These are phyloP conservation scores for Scaptomyza graminum DNA, from an alignment of 1,140 invertebrate species.

Conservation along the genomic window DNA sequence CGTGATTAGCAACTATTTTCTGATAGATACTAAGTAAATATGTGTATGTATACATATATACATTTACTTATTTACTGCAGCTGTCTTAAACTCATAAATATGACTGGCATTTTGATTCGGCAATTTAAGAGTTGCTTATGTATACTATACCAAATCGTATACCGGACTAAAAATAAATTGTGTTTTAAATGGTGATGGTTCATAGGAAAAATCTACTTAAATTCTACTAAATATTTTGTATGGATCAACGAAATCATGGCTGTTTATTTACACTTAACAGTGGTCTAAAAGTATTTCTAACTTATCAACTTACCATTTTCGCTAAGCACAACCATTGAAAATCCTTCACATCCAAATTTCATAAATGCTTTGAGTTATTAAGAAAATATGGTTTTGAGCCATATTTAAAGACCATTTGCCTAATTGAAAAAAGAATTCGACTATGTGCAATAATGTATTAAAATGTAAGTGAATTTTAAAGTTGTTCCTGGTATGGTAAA, in stretches of 20 bases:
- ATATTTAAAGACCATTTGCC: conserved; percentile 46
- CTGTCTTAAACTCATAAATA: conserved; percentile 46
- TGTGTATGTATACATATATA: conserved; percentile 33
- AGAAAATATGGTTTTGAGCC: conserved; percentile 9
- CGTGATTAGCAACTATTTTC: conserved; percentile 76
- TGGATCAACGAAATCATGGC: too few relatives aligned
- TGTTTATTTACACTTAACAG: too few relatives aligned
- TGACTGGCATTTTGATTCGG: conserved; percentile 53
- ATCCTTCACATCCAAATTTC: neutral
- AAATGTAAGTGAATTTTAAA: conserved; percentile 55
- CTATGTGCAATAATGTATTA: conserved; percentile 34
- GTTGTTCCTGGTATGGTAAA: conserved; percentile 25
- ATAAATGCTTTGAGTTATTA: conserved; percentile 3
- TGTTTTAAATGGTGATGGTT: too few relatives aligned
- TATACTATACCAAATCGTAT: too few relatives aligned
- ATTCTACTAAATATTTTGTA: too few relatives aligned
- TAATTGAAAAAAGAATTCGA: conserved; percentile 60
- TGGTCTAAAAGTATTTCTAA: too few relatives aligned
- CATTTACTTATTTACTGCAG: conserved; percentile 42
- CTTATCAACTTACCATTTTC: neutral
- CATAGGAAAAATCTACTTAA: too few relatives aligned
- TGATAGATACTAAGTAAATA: conserved; percentile 68
- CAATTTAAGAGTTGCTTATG: neutral
- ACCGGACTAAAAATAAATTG: too few relatives aligned
- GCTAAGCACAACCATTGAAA: neutral